Percentiles rank a stretch among this genome's conserved stretches.
These are phyloP conservation scores for Neotoma lepida DNA, from an alignment of 2,113 vertebrate genomes.

Conservation along the genomic window DNA sequence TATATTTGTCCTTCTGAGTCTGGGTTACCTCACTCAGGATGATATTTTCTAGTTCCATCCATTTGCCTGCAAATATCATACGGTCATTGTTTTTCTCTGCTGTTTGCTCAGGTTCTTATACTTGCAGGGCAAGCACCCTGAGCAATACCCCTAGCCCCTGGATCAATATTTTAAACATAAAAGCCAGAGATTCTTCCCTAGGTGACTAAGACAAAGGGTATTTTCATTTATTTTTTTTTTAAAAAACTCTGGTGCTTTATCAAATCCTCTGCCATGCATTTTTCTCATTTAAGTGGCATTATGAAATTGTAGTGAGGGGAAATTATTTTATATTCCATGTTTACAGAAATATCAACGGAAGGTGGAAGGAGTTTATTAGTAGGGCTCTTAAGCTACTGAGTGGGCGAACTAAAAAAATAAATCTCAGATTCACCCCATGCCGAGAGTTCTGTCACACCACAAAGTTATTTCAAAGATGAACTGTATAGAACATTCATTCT, in stretches of 20 bases:
- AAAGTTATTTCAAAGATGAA: slow-evolving; percentile 25
- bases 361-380: not conserved
- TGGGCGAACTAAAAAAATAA: not conserved
- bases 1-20: no score
- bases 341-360: slow-evolving; percentile 8
- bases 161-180: slow-evolving; percentile 22
- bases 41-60: no score
- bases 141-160: not conserved
- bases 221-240: not conserved
- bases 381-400: not conserved
- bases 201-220: not conserved
- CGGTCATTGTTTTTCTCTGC: no score
- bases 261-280: not conserved
- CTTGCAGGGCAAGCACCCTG: not conserved
- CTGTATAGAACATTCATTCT: not conserved
- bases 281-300: not conserved
- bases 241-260: not conserved
- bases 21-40: no score
- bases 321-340: slow-evolving; percentile 41
- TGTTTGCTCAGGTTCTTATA: not conserved
- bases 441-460: not conserved
- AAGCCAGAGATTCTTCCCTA: not conserved
- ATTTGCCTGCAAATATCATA: no score
- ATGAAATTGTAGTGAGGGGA: not conserved
- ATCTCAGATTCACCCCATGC: not conserved